These are phyloP conservation scores for Hypomecis punctinalis DNA, from an alignment of 2,888 invertebrate genomes.

Conservation along the genomic window DNA sequence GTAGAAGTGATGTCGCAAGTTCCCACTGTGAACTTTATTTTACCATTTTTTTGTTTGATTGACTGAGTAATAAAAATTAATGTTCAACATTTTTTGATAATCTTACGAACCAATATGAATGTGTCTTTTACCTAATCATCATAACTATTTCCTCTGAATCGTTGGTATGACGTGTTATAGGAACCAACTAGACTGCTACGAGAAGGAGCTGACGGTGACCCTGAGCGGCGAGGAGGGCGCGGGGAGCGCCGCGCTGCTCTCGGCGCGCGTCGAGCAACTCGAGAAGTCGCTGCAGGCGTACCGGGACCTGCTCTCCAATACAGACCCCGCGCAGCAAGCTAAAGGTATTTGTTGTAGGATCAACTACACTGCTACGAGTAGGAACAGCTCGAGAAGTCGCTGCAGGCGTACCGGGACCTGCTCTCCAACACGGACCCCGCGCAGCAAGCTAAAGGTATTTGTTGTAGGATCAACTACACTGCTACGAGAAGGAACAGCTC, in stretches of 20 bases:
- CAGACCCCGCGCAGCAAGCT: conserved; percentile 85
- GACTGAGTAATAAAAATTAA: no score
- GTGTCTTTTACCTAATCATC: no score
- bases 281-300: conserved; percentile 91
- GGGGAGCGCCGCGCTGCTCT: conserved; percentile 74
- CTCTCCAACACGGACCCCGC: conserved; percentile 88
- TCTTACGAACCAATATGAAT: no score
- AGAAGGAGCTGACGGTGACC: conserved; percentile 90
- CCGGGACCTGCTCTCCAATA: conserved; percentile 87
- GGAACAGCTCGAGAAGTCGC: conserved; percentile 89
- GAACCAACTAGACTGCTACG: conserved; percentile 91
- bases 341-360: conserved; percentile 60
- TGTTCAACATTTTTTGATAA: no score
- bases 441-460: conserved; percentile 61
- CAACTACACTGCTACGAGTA: conserved; percentile 93
- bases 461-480: no score
- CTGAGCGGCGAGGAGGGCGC: conserved; percentile 69
- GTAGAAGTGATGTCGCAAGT: no score
- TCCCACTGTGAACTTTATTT: no score
- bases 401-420: conserved; percentile 90
- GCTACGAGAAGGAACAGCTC: no score
- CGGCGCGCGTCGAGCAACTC: conserved; percentile 88
- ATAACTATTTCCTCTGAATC: no score
- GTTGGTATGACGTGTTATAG: conserved; percentile 68
- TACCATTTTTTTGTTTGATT: no score